Evolutionary conservation across 2,797 vertebrate species (phyloP).

Genomic region (Melanogrammus aeglefinus): DNA sequence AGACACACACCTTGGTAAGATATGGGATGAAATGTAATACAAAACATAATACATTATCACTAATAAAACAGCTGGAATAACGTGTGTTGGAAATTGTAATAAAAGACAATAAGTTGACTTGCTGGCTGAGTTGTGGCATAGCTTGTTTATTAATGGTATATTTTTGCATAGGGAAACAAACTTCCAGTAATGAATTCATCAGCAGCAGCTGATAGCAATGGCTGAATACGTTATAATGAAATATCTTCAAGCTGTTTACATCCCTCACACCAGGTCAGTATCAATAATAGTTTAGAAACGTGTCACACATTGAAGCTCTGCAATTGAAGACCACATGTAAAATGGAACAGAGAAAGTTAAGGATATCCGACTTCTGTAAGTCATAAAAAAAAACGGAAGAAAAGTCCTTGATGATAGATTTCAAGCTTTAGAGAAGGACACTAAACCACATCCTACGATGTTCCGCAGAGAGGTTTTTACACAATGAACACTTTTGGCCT

Average conservation of each 20-base stretch:
- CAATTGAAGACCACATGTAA: conserved; percentile 45
- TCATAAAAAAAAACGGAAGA: background rate
- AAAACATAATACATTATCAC: background rate
- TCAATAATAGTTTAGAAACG: conserved; percentile 48
- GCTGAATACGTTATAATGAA: conserved; percentile 83
- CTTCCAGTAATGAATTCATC: conserved; percentile 83
- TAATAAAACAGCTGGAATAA: background rate
- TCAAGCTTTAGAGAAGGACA: background rate
- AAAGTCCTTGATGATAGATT: background rate
- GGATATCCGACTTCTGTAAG: background rate
- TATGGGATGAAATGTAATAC: background rate
- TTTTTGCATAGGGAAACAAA: conserved; percentile 91
- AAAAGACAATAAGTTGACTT: conserved; percentile 6
- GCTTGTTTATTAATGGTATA: conserved; percentile 85
- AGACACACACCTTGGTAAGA: background rate
- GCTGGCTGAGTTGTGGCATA: conserved; percentile 77
- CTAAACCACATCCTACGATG: background rate
- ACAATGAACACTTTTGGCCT: background rate
- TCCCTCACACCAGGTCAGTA: conserved; percentile 76
- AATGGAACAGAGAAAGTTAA: conserved; percentile 42
- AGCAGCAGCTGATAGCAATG: conserved; percentile 77
- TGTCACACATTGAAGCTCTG: conserved; percentile 55
- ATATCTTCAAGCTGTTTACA: conserved; percentile 77
- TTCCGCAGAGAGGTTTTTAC: background rate
- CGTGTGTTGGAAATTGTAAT: conserved; percentile 3